A percentile compares a stretch with the other conserved stretches of the same genome.
phyloP scores from a whole-genome alignment of 2,797 vertebrate species.

The Avahi laniger region DNA sequence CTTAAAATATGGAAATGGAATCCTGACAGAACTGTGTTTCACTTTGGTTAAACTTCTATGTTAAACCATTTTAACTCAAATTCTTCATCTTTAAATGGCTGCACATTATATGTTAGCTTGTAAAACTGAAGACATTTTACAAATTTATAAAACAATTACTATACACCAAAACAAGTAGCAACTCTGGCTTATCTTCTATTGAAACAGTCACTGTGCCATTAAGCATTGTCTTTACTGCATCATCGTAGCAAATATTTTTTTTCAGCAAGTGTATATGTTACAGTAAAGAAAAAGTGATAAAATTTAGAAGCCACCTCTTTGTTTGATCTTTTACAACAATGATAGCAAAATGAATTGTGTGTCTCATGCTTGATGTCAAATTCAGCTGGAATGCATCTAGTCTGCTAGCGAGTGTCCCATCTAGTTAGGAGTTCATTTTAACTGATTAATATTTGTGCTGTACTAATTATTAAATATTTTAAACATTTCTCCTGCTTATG shows the following conservation, averaged over 20 bases:
- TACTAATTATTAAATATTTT: background rate
- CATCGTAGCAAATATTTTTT: background rate
- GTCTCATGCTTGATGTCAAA: background rate
- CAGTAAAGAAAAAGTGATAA: background rate
- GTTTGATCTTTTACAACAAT: background rate
- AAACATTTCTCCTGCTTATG: background rate
- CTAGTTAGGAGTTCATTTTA: background rate
- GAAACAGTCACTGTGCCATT: constrained; percentile 46
- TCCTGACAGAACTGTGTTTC: background rate
- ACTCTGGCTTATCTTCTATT: constrained; percentile 24
- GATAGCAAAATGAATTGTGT: background rate
- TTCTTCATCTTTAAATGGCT: background rate
- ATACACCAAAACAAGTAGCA: constrained; percentile 33
- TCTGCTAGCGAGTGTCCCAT: background rate
- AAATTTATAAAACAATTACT: constrained; percentile 69
- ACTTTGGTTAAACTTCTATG: background rate
- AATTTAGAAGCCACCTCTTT: background rate
- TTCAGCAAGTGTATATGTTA: background rate
- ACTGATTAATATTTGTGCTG: background rate
- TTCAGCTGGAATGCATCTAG: background rate
- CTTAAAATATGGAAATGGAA: background rate
- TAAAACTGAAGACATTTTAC: constrained; percentile 2
- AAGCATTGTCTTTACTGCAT: background rate
- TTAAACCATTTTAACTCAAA: background rate
- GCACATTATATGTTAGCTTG: background rate